These are phyloP conservation scores for Decapterus maruadsi DNA, from an alignment of 2,797 vertebrate genomes.

Conservation along the genomic window DNA sequence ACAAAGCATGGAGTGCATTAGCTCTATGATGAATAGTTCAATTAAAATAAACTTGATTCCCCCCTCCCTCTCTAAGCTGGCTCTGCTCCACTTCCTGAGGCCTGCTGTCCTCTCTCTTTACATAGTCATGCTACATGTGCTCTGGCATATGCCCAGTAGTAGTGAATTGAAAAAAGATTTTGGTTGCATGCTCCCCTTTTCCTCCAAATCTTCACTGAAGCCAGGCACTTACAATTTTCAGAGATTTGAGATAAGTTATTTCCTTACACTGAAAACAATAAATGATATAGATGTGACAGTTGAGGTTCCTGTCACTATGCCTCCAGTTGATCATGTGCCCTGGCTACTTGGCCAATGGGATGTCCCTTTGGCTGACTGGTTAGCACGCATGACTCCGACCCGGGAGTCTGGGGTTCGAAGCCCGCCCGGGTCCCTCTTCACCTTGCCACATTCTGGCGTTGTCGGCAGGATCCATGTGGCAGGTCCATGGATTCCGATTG, in stretches of 20 bases:
- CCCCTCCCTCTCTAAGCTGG: neutral
- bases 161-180: conserved; percentile 18
- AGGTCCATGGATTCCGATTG: too few relatives aligned
- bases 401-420: too few relatives aligned
- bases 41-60: conserved; percentile 30
- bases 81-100: conserved; percentile 25
- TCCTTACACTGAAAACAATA: conserved; percentile 13
- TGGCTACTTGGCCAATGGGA: too few relatives aligned
- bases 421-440: too few relatives aligned
- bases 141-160: neutral
- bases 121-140: conserved; percentile 28
- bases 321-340: too few relatives aligned
- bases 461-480: too few relatives aligned
- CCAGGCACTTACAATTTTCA: conserved; percentile 24
- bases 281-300: too few relatives aligned
- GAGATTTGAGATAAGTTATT: conserved; percentile 24
- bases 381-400: too few relatives aligned
- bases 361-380: too few relatives aligned
- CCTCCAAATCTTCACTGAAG: conserved; percentile 20
- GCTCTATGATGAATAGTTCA: conserved; percentile 39
- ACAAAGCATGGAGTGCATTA: conserved; percentile 1
- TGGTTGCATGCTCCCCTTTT: neutral
- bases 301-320: too few relatives aligned
- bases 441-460: too few relatives aligned
- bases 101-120: neutral